Evolutionary conservation across 2,888 invertebrate genomes (phyloP).

Genomic region (Drosophila pullipes): DNA sequence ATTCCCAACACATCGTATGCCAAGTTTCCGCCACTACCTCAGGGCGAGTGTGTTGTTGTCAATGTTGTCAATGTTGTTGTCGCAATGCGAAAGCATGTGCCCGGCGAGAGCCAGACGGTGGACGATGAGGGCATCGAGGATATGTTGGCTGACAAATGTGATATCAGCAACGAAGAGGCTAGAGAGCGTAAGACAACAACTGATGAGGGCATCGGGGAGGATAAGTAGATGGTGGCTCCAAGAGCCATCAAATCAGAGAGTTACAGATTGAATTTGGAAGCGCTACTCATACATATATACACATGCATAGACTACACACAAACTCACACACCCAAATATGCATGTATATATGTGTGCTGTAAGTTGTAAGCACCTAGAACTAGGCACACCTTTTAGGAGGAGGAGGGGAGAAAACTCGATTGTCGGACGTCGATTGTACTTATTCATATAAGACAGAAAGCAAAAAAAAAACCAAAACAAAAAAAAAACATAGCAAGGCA

Average conservation of each 20-base stretch:
- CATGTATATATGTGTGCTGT: slow-evolving; percentile 20
- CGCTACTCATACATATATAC: slow-evolving; percentile 45
- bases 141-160: slow-evolving; percentile 85
- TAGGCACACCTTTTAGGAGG: slow-evolving; percentile 35
- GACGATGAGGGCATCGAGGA: slow-evolving; percentile 85
- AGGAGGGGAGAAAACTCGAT: slow-evolving; percentile 7
- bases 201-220: slow-evolving; percentile 85
- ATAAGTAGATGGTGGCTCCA: slow-evolving; percentile 76
- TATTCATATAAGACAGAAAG: slow-evolving; percentile 28
- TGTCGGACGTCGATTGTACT: slow-evolving; percentile 32
- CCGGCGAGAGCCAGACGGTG: slow-evolving; percentile 70
- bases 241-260: slow-evolving; percentile 51
- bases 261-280: slow-evolving; percentile 57
- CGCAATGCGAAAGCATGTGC: slow-evolving; percentile 54
- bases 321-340: slow-evolving; percentile 41
- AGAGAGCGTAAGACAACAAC: slow-evolving; percentile 82
- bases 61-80: slow-evolving; percentile 22
- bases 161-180: slow-evolving; percentile 84
- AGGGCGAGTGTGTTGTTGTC: slow-evolving; percentile 58
- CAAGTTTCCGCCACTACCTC: slow-evolving; percentile 73
- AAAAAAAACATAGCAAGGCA: slow-evolving; percentile 40
- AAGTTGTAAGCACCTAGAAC: slow-evolving; percentile 56
- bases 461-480: slow-evolving; percentile 10
- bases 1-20: slow-evolving; percentile 72
- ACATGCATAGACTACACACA: slow-evolving; percentile 13